Base-by-base conservation (phyloP, 2,888 invertebrate species). In the Nasonia oneida region DNA sequence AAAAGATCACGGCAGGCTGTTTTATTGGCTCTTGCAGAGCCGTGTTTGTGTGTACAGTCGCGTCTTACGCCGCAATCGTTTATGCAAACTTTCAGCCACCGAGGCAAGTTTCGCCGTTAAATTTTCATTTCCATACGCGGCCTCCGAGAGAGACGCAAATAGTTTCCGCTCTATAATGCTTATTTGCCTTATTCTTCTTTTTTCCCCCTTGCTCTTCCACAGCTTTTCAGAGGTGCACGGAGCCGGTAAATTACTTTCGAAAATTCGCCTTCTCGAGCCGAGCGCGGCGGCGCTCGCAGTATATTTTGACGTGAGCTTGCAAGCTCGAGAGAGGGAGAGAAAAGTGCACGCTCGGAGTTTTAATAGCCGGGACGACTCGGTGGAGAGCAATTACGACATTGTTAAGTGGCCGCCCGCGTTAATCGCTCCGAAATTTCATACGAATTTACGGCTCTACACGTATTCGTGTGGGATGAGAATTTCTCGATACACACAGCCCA, bases 331-430 rank as follows among this genome's bases (percentile, higher is more conserved):
- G 64, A 64, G 64, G 2, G 57, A 61, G 61, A 61, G 39, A 77
- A 39, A 23, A 64, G 47, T 67, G 75, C 47, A 64, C 47, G 81
- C 88, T 89, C 87, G 88, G 89, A 89, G 87, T 90, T 92, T 91
- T 90, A 91, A 92, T 90, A 89, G 89, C 67, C 53, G 23, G n/a
- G 57, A 61, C 57, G 73, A 29, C 15, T 29, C 23, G 23, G n/a
- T 6, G n/a, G 57, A 23, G 47, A 29, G 88, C 91, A 91, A 91
- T 91, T 91, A 89, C 89, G 88, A 86, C 89, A 86, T 89, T 89
- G 89, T 90, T 88, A 88, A 89, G 89, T 87, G 87, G 87, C 81
- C 84, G 73, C 75, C 29, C 29, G 64, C 75, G 87, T 85, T 85
- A 81, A 79, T 47, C 67, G 82, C 57, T 85, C 75, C 73, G 29